Percentiles rank a stretch among this genome's conserved stretches.
These are phyloP conservation scores for Leptodirus hochenwartii DNA, from an alignment of 2,888 invertebrate species.

Conservation along the genomic window DNA sequence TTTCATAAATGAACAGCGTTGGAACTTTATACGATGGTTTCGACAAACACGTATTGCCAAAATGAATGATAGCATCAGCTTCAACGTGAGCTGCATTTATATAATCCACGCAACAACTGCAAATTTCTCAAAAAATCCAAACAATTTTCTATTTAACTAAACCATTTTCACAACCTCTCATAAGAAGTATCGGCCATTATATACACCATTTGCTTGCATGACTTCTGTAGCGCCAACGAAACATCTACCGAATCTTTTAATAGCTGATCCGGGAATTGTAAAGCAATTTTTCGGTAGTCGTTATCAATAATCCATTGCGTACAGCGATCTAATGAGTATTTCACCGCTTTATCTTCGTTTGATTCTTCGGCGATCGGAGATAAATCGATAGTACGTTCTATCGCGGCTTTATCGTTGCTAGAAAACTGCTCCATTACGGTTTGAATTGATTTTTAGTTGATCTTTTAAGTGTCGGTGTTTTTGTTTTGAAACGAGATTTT, in stretches of 20 bases:
- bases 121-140: slow-evolving; percentile 8
- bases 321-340: too few relatives aligned
- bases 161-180: slow-evolving; percentile 41
- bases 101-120: slow-evolving; percentile 78
- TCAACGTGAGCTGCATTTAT: slow-evolving; percentile 77
- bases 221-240: slow-evolving; percentile 31
- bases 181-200: slow-evolving; percentile 84
- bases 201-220: slow-evolving; percentile 44
- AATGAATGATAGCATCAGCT: slow-evolving; percentile 78
- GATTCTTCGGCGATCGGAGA: too few relatives aligned
- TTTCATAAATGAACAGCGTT: slow-evolving; percentile 54
- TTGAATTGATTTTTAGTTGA: too few relatives aligned
- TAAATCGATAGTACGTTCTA: too few relatives aligned
- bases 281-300: too few relatives aligned
- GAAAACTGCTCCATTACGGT: too few relatives aligned
- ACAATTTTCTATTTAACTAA: slow-evolving; percentile 5
- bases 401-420: too few relatives aligned
- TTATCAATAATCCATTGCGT: too few relatives aligned
- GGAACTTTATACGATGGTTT: slow-evolving; percentile 50
- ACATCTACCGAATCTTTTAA: slow-evolving; percentile 50
- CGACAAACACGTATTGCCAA: slow-evolving; percentile 77
- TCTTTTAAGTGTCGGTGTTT: too few relatives aligned
- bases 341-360: too few relatives aligned
- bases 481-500: too few relatives aligned
- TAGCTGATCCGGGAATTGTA: slow-evolving; percentile 81